Evolutionary conservation across 2,888 invertebrate species (phyloP), one percentile per base, ranked within the genome.

Genomic region (Sialis lutaria): DNA sequence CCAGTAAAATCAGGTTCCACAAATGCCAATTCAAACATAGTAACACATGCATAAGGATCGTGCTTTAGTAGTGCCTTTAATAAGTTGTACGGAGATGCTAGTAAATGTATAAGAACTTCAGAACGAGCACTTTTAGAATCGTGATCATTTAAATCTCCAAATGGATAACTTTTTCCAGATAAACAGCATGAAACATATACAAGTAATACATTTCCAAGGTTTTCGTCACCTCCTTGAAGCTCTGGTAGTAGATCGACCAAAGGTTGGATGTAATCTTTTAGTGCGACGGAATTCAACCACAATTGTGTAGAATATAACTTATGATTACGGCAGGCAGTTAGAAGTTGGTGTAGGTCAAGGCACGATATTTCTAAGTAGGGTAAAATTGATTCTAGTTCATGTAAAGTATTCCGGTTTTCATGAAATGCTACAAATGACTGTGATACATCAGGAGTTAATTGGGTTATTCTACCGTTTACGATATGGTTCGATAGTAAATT

Each of bases 151-250:
- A 88, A 77, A 55, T 79, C 75, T 0, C 88, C 88, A 39, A 69
- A 68, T 1, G 88, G 89, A 67, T 86, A 91, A 1, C 83, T 84
- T 48, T 85, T 69, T 1, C 89, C 91, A n/a, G 87, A 82, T 51
- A 91, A 67, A 58, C 90, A 90, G 53, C 88, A 87, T 51, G 85
- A 87, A 33, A 88, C 75, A 59, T 90, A 91, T 3, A 91, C 87
- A 45, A 92, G 65, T 53, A 91, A 65, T 51, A 84, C 84, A 58
- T 90, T 89, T 6, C 90, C 91, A 41, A 88, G 68, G 56, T 70
- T 70, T 53, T 79, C 64, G 50, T 67, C 64, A 49, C 61, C 60
- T 2, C 65, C 64, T 22, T 68, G 64, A 40, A 79, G 57, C 51
- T 72, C 65, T 1, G 70, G 69, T 54, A 79, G 63, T 41, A 79